Evolutionary conservation across 2,113 vertebrate genomes (phyloP).

Genomic region (Gymnobelideus leadbeateri): DNA sequence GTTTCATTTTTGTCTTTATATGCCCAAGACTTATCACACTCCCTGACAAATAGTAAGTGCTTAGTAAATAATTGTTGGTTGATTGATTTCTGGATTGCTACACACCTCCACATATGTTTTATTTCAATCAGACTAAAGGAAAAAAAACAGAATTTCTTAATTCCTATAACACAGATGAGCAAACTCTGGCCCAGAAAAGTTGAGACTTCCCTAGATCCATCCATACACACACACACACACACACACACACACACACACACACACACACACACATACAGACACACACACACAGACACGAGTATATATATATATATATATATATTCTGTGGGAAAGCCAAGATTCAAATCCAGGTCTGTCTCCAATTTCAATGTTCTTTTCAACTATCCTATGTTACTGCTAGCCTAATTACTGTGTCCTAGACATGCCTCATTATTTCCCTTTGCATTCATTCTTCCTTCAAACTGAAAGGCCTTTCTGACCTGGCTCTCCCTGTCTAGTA

Average conservation of each 20-base stretch:
- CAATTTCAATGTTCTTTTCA: not conserved
- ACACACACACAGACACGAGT: no score
- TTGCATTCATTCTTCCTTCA: not conserved
- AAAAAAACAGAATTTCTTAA: not conserved
- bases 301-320: no score
- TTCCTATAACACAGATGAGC: not conserved
- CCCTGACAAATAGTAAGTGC: not conserved
- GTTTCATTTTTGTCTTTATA: not conserved
- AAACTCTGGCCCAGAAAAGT: not conserved
- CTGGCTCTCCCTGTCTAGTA: not conserved
- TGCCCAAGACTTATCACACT: not conserved
- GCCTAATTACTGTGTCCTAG: not conserved
- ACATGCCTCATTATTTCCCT: not conserved
- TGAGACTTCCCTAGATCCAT: not conserved
- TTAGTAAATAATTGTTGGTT: not conserved
- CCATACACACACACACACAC: no score
- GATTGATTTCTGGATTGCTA: not conserved
- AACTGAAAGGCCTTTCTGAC: slow-evolving; percentile 2
- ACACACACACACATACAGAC: no score
- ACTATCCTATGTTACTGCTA: not conserved
- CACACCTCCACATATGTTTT: not conserved
- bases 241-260: no score
- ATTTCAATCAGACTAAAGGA: not conserved
- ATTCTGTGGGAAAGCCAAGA: not conserved
- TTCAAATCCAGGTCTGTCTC: not conserved